Percentiles rank a stretch among this genome's conserved stretches.
Conservation (phyloP, 2,113 vertebrate genomes). For the Stercorarius parasiticus region DNA sequence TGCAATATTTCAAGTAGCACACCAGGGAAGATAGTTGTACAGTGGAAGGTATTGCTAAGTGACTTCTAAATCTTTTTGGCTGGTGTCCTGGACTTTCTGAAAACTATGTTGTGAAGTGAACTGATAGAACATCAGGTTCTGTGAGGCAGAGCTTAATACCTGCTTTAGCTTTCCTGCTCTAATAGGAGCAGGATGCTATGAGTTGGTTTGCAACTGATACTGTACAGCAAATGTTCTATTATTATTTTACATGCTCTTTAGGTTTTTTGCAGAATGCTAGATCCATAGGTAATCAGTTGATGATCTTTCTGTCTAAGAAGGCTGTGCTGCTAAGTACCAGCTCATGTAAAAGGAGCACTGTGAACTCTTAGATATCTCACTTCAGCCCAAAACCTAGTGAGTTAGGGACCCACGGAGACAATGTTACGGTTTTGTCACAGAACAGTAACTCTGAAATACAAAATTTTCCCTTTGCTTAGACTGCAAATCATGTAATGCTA, state of each 20-base stretch:
- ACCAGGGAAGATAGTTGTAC: neutral
- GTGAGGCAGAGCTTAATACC: neutral
- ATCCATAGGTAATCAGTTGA: neutral
- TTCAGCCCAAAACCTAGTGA: neutral
- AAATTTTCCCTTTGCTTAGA: neutral
- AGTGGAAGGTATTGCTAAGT: neutral
- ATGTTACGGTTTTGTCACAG: neutral
- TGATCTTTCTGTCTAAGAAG: neutral
- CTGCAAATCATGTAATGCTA: neutral
- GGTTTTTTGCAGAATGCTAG: neutral
- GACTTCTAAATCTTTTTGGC: neutral
- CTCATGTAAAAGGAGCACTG: neutral
- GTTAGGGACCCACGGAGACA: neutral
- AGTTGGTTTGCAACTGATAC: neutral
- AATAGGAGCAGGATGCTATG: neutral
- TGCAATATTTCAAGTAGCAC: neutral
- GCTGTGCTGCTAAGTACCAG: neutral
- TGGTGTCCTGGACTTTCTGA: neutral
- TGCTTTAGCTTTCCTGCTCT: neutral
- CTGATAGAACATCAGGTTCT: neutral
- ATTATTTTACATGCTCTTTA: neutral
- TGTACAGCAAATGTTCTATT: neutral
- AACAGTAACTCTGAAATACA: neutral
- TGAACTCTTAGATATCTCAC: neutral
- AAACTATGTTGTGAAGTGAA: neutral